Evolutionary conservation across 2,113 vertebrate species (phyloP).

Genomic region (Pelvicachromis taeniatus): DNA sequence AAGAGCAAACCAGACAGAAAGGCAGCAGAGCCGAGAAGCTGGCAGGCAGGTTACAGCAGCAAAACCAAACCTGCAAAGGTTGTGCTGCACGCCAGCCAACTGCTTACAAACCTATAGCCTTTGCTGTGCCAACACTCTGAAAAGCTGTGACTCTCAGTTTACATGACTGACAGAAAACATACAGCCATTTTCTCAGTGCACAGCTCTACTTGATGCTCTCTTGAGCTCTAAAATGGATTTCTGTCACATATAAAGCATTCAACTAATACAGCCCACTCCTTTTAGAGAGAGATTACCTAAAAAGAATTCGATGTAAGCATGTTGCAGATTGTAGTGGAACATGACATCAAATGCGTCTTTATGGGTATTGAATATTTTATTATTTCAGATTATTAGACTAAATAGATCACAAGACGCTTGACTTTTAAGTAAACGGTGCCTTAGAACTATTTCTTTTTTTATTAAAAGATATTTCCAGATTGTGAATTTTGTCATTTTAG

Average conservation of each 20-base stretch:
- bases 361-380: background rate
- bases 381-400: background rate
- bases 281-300: background rate
- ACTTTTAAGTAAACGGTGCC: background rate
- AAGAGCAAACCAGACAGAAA: background rate
- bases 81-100: conserved; percentile 20
- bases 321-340: background rate
- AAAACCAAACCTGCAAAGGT: background rate
- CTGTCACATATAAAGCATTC: background rate
- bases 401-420: background rate
- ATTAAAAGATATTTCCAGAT: background rate
- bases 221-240: background rate
- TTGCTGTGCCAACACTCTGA: background rate
- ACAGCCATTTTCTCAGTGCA: background rate
- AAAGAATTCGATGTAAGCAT: background rate
- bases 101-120: background rate
- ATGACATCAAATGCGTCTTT: background rate
- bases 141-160: background rate
- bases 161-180: background rate
- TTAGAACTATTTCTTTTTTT: background rate
- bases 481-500: background rate
- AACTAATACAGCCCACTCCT: background rate
- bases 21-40: background rate
- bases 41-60: background rate
- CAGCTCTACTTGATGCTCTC: background rate